Evolutionary conservation across 2,113 vertebrate genomes (phyloP), one percentile per base, ranked within the genome.

Genomic region (Saguinus midas): DNA sequence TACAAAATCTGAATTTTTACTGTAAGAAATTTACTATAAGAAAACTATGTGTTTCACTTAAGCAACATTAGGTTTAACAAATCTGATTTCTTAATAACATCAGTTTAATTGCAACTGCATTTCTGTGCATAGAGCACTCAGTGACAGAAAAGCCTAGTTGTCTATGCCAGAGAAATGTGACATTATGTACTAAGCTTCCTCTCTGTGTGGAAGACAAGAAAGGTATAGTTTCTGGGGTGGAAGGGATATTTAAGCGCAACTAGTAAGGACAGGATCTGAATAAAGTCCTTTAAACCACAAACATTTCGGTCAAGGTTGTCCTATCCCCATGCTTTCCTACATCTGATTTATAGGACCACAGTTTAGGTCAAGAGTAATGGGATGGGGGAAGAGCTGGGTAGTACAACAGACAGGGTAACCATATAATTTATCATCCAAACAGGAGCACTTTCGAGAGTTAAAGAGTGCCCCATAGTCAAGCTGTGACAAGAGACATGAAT

Each of bases 21-120:
- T 72, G 11, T 89, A 81, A 80, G 83, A 70, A 96, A 96, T 70
- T 3, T 82, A 64, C 61, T 13, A 12, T 64, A 64, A 64, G 61
- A 40, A 64, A 90, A 72, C 29, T 58, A 6, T 7, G 5, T 84
- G 55, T 96, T 84, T 95, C 87, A 83, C 80, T 87, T 88, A 89
- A 96, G 95, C 32, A 50, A 76, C 9, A 66, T 27, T 50, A 89
- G 91, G 92, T 48, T 82, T 86, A 91, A 27, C 23, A 75, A 91
- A 93, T 75, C 11, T 58, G 32, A 68, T 68, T 92, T 92, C 73
- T 87, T 86, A 50, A 43, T 50, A 75, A 45, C 2, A 82, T 14
- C 45, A 48, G 29, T 64, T 80, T 80, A 87, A 32, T 55, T 23
- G 13, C 18, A 80, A 80, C 70, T 50, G 91, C 45, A 87, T 61